Evolutionary conservation across 2,888 invertebrate species (phyloP).

Genomic region (Pseudococcus jackbeardsleyi): DNA sequence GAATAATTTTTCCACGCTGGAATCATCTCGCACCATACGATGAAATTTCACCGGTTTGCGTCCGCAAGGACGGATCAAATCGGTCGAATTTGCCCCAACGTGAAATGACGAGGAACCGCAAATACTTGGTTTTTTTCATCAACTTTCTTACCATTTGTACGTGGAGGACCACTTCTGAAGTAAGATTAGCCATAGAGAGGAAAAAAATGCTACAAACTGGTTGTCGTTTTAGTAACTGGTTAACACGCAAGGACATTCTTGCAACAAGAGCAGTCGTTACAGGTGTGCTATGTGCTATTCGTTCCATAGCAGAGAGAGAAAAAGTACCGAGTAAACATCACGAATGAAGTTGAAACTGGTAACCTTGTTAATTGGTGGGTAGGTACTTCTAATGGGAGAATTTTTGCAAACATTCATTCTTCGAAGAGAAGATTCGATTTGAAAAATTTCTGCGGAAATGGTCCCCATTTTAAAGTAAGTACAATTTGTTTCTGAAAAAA

Average conservation of each 20-base stretch:
- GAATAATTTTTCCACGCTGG: neutral
- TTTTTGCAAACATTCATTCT: neutral
- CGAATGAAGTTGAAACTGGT: neutral
- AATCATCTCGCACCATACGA: neutral
- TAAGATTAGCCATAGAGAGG: neutral
- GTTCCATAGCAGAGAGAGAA: neutral
- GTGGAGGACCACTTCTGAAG: neutral
- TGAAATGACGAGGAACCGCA: neutral
- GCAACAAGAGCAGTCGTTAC: conserved; percentile 13
- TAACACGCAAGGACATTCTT: conserved; percentile 44
- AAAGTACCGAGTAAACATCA: conserved; percentile 7
- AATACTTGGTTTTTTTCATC: neutral
- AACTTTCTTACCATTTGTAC: neutral
- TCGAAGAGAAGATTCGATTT: neutral
- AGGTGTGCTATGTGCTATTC: conserved; percentile 36
- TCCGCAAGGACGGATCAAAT: neutral
- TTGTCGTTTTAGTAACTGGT: neutral
- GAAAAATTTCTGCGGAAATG: neutral
- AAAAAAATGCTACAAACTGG: conserved; percentile 21
- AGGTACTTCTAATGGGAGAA: neutral
- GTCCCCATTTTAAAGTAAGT: no score
- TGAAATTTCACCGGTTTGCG: neutral
- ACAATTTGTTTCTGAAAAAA: no score
- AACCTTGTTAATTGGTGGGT: neutral
- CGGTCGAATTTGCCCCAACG: neutral